Percentiles rank a stretch among this genome's conserved stretches.
Conservation (phyloP, 2,888 invertebrate genomes). For the Oasisia sp. region DNA sequence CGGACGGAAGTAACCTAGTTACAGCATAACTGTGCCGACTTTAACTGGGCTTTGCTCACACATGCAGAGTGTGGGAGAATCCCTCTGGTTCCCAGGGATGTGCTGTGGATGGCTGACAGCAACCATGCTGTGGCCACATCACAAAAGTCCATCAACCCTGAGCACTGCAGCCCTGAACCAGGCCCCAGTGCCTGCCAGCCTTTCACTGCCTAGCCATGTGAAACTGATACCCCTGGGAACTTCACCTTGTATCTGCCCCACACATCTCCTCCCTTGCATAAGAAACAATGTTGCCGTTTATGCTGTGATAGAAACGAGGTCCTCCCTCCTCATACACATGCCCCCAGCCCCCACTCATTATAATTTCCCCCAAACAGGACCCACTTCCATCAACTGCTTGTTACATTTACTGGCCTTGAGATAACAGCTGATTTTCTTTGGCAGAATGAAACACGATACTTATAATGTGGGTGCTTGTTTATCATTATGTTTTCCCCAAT, state of each 20-base stretch:
- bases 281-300: not conserved
- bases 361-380: not conserved
- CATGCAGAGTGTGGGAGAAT: not conserved
- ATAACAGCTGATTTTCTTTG: not conserved
- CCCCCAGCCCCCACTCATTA: not conserved
- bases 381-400: not conserved
- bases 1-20: not conserved
- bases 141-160: not conserved
- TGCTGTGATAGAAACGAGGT: not conserved
- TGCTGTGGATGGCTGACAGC: not conserved
- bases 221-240: not conserved
- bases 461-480: not conserved
- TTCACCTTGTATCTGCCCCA: not conserved
- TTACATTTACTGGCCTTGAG: not conserved
- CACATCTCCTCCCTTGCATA: not conserved
- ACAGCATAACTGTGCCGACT: not conserved
- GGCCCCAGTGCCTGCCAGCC: not conserved
- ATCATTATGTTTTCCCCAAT: not conserved
- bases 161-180: not conserved
- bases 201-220: not conserved
- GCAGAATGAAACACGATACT: not conserved
- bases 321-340: not conserved
- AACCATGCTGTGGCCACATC: constrained; percentile 11
- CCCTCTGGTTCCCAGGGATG: not conserved
- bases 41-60: not conserved